A percentile compares a stretch with the other conserved stretches of the same genome.
Evolutionary conservation across 1,140 invertebrate genomes (phyloP).

Genomic region (Stenopsyche tienmushanensis): DNA sequence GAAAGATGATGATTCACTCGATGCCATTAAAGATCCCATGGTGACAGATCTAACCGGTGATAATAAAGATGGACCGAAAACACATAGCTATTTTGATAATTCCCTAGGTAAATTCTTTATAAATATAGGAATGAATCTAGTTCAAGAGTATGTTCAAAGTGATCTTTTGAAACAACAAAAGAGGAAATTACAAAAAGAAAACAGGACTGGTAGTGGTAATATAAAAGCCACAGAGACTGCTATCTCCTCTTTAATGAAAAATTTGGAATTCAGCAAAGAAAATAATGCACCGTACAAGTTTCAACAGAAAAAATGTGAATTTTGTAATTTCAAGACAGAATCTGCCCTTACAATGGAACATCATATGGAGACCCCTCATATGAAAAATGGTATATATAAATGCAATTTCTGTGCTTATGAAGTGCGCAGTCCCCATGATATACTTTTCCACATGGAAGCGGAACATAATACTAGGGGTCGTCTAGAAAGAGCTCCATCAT

Average conservation of each 20-base stretch:
- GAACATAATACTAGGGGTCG: conserved; percentile 81
- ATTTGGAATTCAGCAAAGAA: conserved; percentile 83
- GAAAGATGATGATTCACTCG: conserved; percentile 54
- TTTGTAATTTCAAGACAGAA: conserved; percentile 92
- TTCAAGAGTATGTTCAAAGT: conserved; percentile 89
- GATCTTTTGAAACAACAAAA: conserved; percentile 87
- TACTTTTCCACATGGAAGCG: conserved; percentile 88
- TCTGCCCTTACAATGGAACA: conserved; percentile 82
- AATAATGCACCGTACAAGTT: conserved; percentile 84
- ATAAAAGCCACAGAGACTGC: conserved; percentile 73
- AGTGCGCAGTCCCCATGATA: conserved; percentile 81
- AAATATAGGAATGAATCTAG: conserved; percentile 87
- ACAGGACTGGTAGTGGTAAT: conserved; percentile 60
- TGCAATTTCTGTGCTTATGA: conserved; percentile 87
- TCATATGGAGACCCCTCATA: conserved; percentile 90
- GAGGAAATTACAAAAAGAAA: conserved; percentile 68
- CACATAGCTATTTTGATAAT: conserved; percentile 76
- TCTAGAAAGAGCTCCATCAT: conserved; percentile 80
- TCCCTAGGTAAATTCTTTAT: conserved; percentile 90
- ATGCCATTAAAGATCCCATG: conserved; percentile 53
- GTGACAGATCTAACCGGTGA: conserved; percentile 45
- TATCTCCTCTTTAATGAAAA: conserved; percentile 77
- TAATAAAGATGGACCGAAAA: conserved; percentile 47
- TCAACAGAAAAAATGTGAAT: conserved; percentile 80
- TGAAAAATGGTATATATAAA: conserved; percentile 81